Conservation (phyloP, 2,113 vertebrate species). For the Ploceus nigricollis region DNA sequence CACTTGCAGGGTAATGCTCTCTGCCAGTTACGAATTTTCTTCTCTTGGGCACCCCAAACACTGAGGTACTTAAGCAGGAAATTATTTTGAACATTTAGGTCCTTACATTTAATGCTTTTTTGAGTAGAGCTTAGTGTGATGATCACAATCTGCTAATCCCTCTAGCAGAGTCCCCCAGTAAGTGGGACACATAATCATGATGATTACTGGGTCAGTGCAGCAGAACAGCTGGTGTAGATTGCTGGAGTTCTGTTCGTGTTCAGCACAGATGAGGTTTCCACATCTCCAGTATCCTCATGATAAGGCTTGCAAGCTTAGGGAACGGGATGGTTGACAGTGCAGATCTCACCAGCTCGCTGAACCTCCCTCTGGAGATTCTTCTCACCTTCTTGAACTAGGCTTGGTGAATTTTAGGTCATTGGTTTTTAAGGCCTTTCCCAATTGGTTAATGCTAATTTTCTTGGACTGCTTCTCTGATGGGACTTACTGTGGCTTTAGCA, state of each 20-base stretch:
- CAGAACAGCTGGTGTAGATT: neutral
- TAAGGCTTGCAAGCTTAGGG: neutral
- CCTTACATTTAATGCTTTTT: neutral
- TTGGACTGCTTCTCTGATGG: neutral
- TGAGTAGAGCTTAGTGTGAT: neutral
- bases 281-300: neutral
- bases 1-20: neutral
- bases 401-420: neutral
- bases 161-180: neutral
- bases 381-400: neutral
- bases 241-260: neutral
- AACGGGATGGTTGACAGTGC: neutral
- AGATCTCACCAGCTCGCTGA: neutral
- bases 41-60: neutral
- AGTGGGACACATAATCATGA: conserved; percentile 12
- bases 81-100: neutral
- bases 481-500: neutral
- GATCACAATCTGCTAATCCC: conserved; percentile 4
- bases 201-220: conserved; percentile 40
- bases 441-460: neutral
- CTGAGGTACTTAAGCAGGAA: neutral
- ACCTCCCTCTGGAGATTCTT: neutral
- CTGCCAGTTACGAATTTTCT: neutral
- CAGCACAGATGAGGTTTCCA: neutral
- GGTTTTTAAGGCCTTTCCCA: neutral